These are phyloP conservation scores for Echiichthys vipera DNA, from an alignment of 2,797 vertebrate genomes.

Conservation along the genomic window DNA sequence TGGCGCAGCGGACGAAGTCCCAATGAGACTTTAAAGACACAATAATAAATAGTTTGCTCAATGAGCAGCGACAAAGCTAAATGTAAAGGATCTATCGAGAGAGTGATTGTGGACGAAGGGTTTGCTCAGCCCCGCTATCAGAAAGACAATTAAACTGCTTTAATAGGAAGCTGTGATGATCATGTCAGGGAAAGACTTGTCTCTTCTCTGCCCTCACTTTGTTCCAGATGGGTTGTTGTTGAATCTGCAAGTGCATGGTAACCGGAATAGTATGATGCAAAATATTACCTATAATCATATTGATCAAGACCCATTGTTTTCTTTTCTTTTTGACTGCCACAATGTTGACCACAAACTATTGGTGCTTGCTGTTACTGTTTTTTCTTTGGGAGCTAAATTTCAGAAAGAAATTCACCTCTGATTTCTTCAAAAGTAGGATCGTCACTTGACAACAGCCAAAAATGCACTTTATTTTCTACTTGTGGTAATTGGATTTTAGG, in stretches of 20 bases:
- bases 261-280: constrained; percentile 79
- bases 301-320: constrained; percentile 51
- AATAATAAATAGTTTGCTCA: constrained; percentile 61
- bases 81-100: constrained; percentile 54
- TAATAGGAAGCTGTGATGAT: constrained; percentile 63
- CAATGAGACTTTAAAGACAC: constrained; percentile 67
- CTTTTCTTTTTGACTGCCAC: constrained; percentile 28
- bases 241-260: constrained; percentile 84
- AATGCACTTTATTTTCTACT: constrained; percentile 86
- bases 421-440: constrained; percentile 39
- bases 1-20: constrained; percentile 39
- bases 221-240: constrained; percentile 63
- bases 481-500: constrained; percentile 69
- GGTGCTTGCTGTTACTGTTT: constrained; percentile 70
- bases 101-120: constrained; percentile 47
- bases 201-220: constrained; percentile 56
- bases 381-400: constrained; percentile 42
- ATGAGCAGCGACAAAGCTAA: constrained; percentile 63
- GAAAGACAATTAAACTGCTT: constrained; percentile 58
- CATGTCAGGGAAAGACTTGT: constrained; percentile 37
- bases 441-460: constrained; percentile 62
- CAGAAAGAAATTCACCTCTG: constrained; percentile 31
- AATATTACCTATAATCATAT: constrained; percentile 71
- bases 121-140: constrained; percentile 53
- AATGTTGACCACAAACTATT: constrained; percentile 27